Base-by-base conservation (phyloP, 2,888 invertebrate species). In the Cheilosia vulpina region DNA sequence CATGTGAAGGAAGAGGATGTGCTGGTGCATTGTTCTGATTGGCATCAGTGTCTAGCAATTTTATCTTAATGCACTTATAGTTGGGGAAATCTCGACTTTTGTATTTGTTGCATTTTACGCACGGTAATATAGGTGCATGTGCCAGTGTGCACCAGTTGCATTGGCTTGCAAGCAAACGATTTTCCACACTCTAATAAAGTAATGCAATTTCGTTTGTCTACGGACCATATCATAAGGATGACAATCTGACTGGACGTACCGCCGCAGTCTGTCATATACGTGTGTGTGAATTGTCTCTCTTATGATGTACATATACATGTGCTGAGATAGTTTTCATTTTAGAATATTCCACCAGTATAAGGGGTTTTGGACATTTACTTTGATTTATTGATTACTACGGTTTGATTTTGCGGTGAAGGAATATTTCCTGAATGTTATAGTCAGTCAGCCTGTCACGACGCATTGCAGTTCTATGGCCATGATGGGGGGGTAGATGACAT, bases 11-110 rank as follows among this genome's bases (percentile, higher is more conserved):
- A 38, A 45, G 43, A 17, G 24, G 5, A 53, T 27, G 11, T 57
- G 17, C 6, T 43, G 15, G 19, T 47, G 31, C 34, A 38, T 57
- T 45, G 17, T 47, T 57, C 24, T 66, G 65, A 76, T 76, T 76
- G 75, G 47, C 75, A 66, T 50, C 66, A 58, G 58, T 65, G 58
- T 58, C 38, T 19, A 55, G 47, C 55, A 55, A 73, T 47, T 55
- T 65, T 62, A 65, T 63, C 63, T 73, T 65, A 63, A 73, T 73
- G 73, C 73, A 65, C 73, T 73, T 52, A 52, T 73, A 65, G 47
- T 47, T 73, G 53, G 63, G 55, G 45, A 73, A 55, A 45, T 45
- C 45, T 43, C 19, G 45, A 45, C 13, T 43, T 43, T 21, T 19
- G n/a, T 21, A 41, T 55, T 68, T 55, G 68, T 53, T 55, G 53